Base-by-base conservation (phyloP, 1,140 invertebrate genomes). In the Trissolcus basalis region DNA sequence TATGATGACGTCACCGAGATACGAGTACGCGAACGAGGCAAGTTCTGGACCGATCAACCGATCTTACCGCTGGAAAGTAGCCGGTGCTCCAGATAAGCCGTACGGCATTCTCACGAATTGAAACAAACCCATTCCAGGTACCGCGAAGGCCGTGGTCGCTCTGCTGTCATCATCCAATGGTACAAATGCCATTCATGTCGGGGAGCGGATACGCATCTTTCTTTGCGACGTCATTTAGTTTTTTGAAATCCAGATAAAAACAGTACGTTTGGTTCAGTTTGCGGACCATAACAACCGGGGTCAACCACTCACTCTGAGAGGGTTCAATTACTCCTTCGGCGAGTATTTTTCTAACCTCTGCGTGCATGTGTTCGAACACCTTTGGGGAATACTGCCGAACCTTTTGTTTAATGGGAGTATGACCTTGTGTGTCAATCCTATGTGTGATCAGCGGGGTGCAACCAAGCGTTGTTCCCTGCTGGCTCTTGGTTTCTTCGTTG, bases 101-200 rank as follows among this genome's bases (percentile, higher is more conserved):
- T 89, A 89, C 0, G 87, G 83, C 83, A 89, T 85, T 0, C 82
- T 11, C n/a, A n/a, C n/a, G n/a, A n/a, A n/a, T n/a, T n/a, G n/a
- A n/a, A n/a, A n/a, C n/a, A n/a, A n/a, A n/a, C n/a, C n/a, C n/a
- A n/a, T n/a, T n/a, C n/a, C n/a, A n/a, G n/a, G n/a, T n/a, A n/a
- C n/a, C n/a, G n/a, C n/a, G n/a, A n/a, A n/a, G n/a, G n/a, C n/a
- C n/a, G n/a, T n/a, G n/a, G n/a, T n/a, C n/a, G n/a, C n/a, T n/a
- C n/a, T n/a, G n/a, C n/a, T n/a, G n/a, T n/a, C n/a, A n/a, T n/a
- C n/a, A n/a, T n/a, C n/a, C n/a, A n/a, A n/a, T n/a, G n/a, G n/a
- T n/a, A n/a, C n/a, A n/a, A n/a, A n/a, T n/a, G n/a, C n/a, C n/a
- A n/a, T n/a, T n/a, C n/a, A n/a, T n/a, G n/a, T n/a, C n/a, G n/a